A percentile compares a stretch with the other conserved stretches of the same genome.
phyloP scores from a whole-genome alignment of 2,888 invertebrate species.

The Tetragnatha montana region DNA sequence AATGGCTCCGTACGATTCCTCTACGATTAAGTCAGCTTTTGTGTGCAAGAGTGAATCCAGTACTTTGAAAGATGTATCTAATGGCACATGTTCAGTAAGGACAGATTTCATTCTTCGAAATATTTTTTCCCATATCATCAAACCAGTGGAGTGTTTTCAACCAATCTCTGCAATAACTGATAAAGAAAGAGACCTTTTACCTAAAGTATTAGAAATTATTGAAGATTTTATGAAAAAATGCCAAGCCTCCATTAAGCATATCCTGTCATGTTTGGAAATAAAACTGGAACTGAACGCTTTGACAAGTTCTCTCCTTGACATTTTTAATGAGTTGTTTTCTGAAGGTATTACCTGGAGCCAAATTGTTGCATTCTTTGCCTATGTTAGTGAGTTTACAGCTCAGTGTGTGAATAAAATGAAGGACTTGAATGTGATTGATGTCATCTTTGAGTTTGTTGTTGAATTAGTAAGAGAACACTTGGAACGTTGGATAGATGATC shows the following conservation, averaged over 20 bases:
- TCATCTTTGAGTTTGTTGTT: slow-evolving; percentile 30
- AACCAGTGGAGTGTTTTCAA: slow-evolving; percentile 15
- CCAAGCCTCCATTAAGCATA: slow-evolving; percentile 7
- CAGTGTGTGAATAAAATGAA: slow-evolving; percentile 9
- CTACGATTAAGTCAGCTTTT: too few species aligned
- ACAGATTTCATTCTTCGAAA: slow-evolving; percentile 63
- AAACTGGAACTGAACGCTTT: slow-evolving; percentile 24
- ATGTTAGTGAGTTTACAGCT: slow-evolving; percentile 45
- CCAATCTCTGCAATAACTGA: slow-evolving; percentile 31
- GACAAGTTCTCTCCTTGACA: slow-evolving; percentile 20
- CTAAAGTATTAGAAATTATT: slow-evolving; percentile 18
- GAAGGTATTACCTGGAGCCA: slow-evolving; percentile 64
- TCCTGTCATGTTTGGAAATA: slow-evolving; percentile 16
- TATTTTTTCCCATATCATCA: slow-evolving; percentile 25
- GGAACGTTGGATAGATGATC: slow-evolving; percentile 43
- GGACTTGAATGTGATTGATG: slow-evolving; percentile 22
- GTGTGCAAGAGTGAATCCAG: too few species aligned
- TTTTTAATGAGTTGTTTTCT: slow-evolving; percentile 58
- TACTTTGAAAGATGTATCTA: too few species aligned
- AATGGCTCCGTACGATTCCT: too few species aligned
- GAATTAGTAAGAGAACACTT: slow-evolving; percentile 47
- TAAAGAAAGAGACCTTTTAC: slow-evolving; percentile 36
- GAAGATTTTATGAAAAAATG: slow-evolving; percentile 34
- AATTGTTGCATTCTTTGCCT: slow-evolving; percentile 49
- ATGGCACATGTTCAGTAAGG: slow-evolving; percentile 19